A percentile compares a stretch with the other conserved stretches of the same genome.
Conservation (phyloP, 2,797 vertebrate species). For the Cygnus olor region DNA sequence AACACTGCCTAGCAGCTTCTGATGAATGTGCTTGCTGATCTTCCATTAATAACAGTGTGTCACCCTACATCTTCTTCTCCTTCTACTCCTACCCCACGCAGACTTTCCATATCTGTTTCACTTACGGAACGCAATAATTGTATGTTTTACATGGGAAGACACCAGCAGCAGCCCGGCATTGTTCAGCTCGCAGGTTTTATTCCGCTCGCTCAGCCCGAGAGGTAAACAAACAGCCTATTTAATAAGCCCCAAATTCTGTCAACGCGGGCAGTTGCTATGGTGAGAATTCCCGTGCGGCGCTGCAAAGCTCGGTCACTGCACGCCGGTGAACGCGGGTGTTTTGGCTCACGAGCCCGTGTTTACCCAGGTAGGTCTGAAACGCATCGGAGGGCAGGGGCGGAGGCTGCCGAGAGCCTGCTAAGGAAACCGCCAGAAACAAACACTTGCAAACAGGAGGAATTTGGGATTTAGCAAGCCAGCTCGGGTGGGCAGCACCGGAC, state of each 20-base stretch:
- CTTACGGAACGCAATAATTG: constrained; percentile 27
- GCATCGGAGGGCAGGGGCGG: neutral
- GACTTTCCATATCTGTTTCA: neutral
- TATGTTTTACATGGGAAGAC: neutral
- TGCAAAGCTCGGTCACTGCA: constrained; percentile 48
- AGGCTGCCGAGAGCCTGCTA: constrained; percentile 11
- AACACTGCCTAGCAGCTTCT: neutral
- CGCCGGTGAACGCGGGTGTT: neutral
- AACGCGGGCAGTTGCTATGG: constrained; percentile 69
- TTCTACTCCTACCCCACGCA: neutral
- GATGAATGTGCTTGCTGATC: neutral
- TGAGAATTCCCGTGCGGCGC: constrained; percentile 30
- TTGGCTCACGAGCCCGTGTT: constrained; percentile 25
- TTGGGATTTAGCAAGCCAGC: constrained; percentile 14
- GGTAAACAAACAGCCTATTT: constrained; percentile 66
- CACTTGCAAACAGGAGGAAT: neutral
- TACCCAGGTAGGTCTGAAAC: neutral
- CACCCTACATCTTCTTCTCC: constrained; percentile 10
- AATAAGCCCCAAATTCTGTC: constrained; percentile 55
- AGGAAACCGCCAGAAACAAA: constrained; percentile 39
- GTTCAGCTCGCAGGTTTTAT: constrained; percentile 1
- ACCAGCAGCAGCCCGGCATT: neutral
- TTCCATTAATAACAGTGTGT: neutral
- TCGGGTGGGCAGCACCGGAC: neutral
- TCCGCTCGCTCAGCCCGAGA: neutral